phyloP scores from a whole-genome alignment of 2,797 vertebrate genomes.

The Orestias chungarensis region DNA sequence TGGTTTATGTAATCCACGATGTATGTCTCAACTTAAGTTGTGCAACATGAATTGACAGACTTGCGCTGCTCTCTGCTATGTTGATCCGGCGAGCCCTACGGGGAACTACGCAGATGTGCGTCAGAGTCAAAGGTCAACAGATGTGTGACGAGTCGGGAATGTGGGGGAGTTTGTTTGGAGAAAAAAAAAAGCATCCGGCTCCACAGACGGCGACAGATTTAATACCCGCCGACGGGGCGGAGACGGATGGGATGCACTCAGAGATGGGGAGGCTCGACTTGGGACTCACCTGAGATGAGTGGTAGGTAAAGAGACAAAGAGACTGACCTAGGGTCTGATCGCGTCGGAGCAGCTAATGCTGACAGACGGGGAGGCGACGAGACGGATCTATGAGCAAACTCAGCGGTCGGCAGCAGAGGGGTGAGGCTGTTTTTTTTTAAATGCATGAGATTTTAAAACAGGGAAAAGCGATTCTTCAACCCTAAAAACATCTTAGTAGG shows the following conservation, averaged over 20 bases:
- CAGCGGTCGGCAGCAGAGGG: slow-evolving; percentile 57
- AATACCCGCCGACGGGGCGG: slow-evolving; percentile 43
- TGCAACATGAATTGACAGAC: slow-evolving; percentile 17
- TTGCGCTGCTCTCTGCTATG: slow-evolving; percentile 11
- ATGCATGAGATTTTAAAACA: slow-evolving; percentile 55
- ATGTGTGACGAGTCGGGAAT: slow-evolving; percentile 43
- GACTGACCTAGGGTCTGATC: slow-evolving; percentile 42
- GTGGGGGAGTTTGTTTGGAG: slow-evolving; percentile 17
- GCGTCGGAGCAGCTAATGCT: slow-evolving; percentile 42
- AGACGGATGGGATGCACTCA: slow-evolving; percentile 5
- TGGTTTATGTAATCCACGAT: slow-evolving; percentile 2
- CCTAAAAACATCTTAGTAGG: slow-evolving; percentile 32
- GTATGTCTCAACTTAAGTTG: slow-evolving; percentile 11
- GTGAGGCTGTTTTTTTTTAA: slow-evolving; percentile 50
- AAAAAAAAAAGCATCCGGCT: slow-evolving; percentile 9
- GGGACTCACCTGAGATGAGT: slow-evolving; percentile 38
- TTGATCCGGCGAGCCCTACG: slow-evolving; percentile 33
- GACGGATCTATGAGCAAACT: slow-evolving; percentile 52
- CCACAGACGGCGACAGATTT: slow-evolving; percentile 20
- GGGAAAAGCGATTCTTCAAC: slow-evolving; percentile 18
- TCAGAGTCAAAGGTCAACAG: slow-evolving; percentile 38
- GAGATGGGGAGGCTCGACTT: not conserved
- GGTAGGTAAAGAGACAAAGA: slow-evolving; percentile 42
- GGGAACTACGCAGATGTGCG: slow-evolving; percentile 16
- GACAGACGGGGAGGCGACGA: slow-evolving; percentile 54